These are phyloP conservation scores for Cordilura impudica DNA, from an alignment of 2,888 invertebrate genomes.

Conservation along the genomic window DNA sequence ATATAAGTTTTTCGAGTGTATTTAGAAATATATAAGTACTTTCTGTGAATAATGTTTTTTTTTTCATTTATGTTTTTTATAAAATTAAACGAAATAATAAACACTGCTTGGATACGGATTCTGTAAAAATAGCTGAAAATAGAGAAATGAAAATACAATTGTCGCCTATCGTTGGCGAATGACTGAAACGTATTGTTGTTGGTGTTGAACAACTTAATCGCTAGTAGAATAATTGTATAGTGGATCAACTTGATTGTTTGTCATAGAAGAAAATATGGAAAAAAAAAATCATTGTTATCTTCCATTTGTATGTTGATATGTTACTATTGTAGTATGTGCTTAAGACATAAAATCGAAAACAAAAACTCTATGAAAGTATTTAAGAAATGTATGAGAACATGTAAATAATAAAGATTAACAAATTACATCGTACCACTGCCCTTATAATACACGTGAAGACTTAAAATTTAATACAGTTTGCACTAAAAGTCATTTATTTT, in stretches of 20 bases:
- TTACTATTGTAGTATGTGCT: not conserved
- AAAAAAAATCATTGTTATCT: slow-evolving; percentile 31
- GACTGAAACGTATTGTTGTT: slow-evolving; percentile 31
- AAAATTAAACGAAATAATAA: slow-evolving; percentile 62
- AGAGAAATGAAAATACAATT: slow-evolving; percentile 30
- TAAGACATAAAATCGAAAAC: too few relatives aligned
- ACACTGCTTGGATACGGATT: slow-evolving; percentile 34
- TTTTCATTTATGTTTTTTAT: slow-evolving; percentile 45
- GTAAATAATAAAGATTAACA: too few relatives aligned
- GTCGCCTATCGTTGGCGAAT: slow-evolving; percentile 40
- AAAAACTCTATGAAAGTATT: too few relatives aligned
- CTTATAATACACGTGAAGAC: too few relatives aligned
- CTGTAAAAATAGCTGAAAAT: slow-evolving; percentile 30
- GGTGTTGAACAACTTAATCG: slow-evolving; percentile 56
- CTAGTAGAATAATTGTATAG: slow-evolving; percentile 36
- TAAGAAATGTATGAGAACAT: too few relatives aligned
- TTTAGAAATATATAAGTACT: not conserved
- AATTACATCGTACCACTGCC: too few relatives aligned
- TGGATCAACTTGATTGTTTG: slow-evolving; percentile 35
- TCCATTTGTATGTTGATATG: not conserved
- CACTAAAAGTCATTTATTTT: not conserved
- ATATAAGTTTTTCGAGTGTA: slow-evolving; percentile 49
- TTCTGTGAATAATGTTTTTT: slow-evolving; percentile 6
- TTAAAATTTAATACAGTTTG: too few relatives aligned
- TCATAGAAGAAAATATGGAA: not conserved